Percentiles rank a stretch among this genome's conserved stretches.
These are phyloP conservation scores for Apteryx mantelli DNA, from an alignment of 2,113 vertebrate species.

Conservation along the genomic window DNA sequence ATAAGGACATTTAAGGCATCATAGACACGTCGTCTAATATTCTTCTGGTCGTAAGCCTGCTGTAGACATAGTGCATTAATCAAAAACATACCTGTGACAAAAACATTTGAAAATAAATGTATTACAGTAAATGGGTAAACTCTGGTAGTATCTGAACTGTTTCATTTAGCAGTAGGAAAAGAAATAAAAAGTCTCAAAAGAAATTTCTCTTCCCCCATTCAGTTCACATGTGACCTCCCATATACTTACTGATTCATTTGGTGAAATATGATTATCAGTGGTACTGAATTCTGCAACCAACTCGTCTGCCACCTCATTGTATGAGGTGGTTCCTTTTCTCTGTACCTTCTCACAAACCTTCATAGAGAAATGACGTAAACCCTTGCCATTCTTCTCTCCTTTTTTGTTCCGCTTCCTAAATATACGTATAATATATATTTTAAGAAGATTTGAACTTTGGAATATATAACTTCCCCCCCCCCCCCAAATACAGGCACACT, in stretches of 20 bases:
- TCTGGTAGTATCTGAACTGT: background rate
- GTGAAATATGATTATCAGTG: constrained; percentile 93
- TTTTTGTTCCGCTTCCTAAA: constrained; percentile 94
- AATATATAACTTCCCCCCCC: background rate
- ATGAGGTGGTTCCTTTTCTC: constrained; percentile 96
- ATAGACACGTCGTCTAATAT: constrained; percentile 96
- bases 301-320: constrained; percentile 98
- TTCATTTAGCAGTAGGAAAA: constrained; percentile 23
- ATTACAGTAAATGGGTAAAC: background rate
- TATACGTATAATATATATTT: constrained; percentile 32
- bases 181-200: background rate
- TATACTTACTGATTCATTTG: constrained; percentile 91
- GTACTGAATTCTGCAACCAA: constrained; percentile 98
- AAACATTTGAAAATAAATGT: background rate
- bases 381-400: constrained; percentile 99
- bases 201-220: constrained; percentile 25
- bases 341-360: constrained; percentile 99
- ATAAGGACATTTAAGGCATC: constrained; percentile 98
- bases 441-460: constrained; percentile 49
- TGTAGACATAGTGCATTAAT: constrained; percentile 31
- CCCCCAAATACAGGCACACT: constrained; percentile 7
- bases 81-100: constrained; percentile 11
- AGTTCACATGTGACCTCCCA: constrained; percentile 31
- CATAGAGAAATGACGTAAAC: constrained; percentile 98
- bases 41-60: constrained; percentile 99